These are phyloP conservation scores for Hypercompe scribonia DNA, from an alignment of 2,888 invertebrate species.

Conservation along the genomic window DNA sequence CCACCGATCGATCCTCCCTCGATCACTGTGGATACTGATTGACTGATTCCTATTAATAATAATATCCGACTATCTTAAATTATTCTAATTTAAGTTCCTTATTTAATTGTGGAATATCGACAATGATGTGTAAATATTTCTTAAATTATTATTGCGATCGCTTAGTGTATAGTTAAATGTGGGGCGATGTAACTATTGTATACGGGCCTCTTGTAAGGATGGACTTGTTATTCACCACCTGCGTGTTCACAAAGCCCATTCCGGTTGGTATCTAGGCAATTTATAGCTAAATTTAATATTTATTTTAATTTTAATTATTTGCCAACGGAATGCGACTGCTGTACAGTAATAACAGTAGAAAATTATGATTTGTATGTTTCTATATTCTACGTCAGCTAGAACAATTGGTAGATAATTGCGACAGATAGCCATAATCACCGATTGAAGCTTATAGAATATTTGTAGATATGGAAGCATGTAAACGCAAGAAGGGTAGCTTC, in stretches of 20 bases:
- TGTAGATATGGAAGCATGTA: conserved; percentile 56
- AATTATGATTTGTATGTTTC: conserved; percentile 70
- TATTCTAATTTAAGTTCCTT: conserved; percentile 83
- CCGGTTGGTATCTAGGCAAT: conserved; percentile 85
- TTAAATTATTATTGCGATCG: conserved; percentile 83
- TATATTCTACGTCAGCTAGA: conserved; percentile 51
- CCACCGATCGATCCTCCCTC: conserved; percentile 66
- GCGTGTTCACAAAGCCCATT: conserved; percentile 86
- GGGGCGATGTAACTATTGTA: conserved; percentile 67
- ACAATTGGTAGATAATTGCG: conserved; percentile 42
- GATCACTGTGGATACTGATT: conserved; percentile 76
- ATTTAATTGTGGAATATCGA: conserved; percentile 78
- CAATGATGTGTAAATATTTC: conserved; percentile 83
- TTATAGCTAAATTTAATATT: conserved; percentile 84
- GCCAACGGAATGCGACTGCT: conserved; percentile 85
- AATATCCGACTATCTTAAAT: conserved; percentile 83
- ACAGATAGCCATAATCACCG: conserved; percentile 37
- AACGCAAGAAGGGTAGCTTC: conserved; percentile 69
- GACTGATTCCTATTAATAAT: conserved; percentile 85
- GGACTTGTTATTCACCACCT: conserved; percentile 85
- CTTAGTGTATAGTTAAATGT: conserved; percentile 78
- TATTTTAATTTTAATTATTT: conserved; percentile 77
- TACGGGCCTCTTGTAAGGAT: conserved; percentile 76
- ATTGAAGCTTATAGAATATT: conserved; percentile 40
- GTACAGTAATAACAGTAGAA: conserved; percentile 82